Evolutionary conservation across 2,888 invertebrate species (phyloP), one percentile per base, ranked within the genome.

Genomic region (Heliothis peltigera): DNA sequence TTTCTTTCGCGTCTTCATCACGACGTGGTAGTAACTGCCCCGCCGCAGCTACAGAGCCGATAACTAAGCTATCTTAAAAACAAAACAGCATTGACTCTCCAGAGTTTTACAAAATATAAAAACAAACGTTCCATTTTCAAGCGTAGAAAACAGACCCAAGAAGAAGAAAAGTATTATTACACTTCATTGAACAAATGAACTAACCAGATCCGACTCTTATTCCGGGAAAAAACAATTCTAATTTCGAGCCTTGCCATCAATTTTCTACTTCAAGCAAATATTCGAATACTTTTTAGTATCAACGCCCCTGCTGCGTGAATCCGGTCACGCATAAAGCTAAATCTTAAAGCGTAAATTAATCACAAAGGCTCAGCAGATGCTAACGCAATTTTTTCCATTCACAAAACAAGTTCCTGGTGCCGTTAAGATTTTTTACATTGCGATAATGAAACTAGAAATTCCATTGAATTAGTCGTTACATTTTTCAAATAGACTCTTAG

Each of bases 291-390:
- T 51, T 54, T 46, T 43, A 7, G 35, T 54, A 58, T 32, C n/a
- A 25, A n/a, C 5, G 25, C 28, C 25, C 64, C 70, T 39, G 66
- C 70, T 55, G 63, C 39, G 71, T 51, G 58, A 18, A 55, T 67
- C 35, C 10, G 39, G 67, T 46, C 44, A 10, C 18, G 17, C 39
- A 42, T 28, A 25, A 56, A 42, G 53, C 51, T 32, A 43, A 56
- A 66, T 62, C 57, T 62, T 10, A 47, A 66, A 68, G 47, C 51
- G n/a, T 53, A 35, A 57, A 18, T 46, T 15, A 39, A 15, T n/a
- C 15, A n/a, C 39, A 10, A 6, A n/a, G 19, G 46, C 43, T 15
- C 22, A 17, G 19, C 43, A 52, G 42, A 55, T 52, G 19, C 28
- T 58, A 19, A 10, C 42, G 43, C 49, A 17, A n/a, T 21, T 51